Percentiles rank a stretch among this genome's conserved stretches.
These are phyloP conservation scores for Arion vulgaris DNA, from an alignment of 1,140 invertebrate species.

Conservation along the genomic window DNA sequence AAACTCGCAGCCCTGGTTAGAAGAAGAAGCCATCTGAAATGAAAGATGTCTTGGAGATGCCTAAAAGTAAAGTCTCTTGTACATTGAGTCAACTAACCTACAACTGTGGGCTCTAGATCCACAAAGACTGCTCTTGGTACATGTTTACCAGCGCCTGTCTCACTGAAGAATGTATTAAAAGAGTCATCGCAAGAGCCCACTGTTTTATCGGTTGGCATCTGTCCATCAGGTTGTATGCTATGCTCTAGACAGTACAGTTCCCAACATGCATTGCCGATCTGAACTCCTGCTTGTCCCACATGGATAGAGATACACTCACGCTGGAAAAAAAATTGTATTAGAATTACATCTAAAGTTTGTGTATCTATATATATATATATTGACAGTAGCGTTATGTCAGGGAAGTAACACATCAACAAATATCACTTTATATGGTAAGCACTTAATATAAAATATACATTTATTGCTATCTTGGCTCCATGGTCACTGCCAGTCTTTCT, in stretches of 20 bases:
- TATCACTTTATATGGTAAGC: too few relatives aligned
- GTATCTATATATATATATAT: too few relatives aligned
- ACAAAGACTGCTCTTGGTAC: conserved; percentile 79
- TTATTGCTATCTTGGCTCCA: too few relatives aligned
- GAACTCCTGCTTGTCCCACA: conserved; percentile 89
- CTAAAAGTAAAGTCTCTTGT: too few relatives aligned
- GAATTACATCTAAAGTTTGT: too few relatives aligned
- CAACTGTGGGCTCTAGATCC: conserved; percentile 72
- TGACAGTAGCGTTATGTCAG: too few relatives aligned
- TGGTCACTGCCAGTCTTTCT: too few relatives aligned
- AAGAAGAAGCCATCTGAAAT: too few relatives aligned
- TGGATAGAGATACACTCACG: conserved; percentile 88
- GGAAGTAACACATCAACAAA: too few relatives aligned
- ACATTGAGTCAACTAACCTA: conserved; percentile 53
- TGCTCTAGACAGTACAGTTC: conserved; percentile 37
- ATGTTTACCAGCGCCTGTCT: conserved; percentile 84
- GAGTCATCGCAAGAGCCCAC: conserved; percentile 81
- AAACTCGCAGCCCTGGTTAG: too few relatives aligned
- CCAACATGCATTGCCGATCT: conserved; percentile 85
- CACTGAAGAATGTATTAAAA: conserved; percentile 93
- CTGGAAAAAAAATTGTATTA: conserved; percentile 51
- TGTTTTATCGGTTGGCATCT: conserved; percentile 65
- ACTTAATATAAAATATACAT: too few relatives aligned
- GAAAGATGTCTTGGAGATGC: too few relatives aligned
- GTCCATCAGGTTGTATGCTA: conserved; percentile 22